A percentile compares a stretch with the other conserved stretches of the same genome.
phyloP scores from a whole-genome alignment of 2,113 vertebrate genomes.

The Laterallus jamaicensis region DNA sequence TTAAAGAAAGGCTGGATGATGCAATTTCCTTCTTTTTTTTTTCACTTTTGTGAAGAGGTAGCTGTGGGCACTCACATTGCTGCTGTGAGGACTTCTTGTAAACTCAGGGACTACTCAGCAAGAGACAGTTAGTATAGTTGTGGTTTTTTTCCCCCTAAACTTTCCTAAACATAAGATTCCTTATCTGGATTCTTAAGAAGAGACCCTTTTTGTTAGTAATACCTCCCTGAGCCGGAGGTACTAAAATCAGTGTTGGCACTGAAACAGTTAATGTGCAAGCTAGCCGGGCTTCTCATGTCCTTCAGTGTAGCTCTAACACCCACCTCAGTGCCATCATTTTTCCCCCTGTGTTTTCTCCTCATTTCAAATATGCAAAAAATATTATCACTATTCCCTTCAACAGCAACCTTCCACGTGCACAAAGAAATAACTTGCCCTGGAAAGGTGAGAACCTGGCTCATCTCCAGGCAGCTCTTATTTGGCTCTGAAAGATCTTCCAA shows the following conservation, averaged over 20 bases:
- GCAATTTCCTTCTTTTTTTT: slow-evolving; percentile 10
- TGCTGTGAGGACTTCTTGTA: not conserved
- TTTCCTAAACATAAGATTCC: not conserved
- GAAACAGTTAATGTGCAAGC: not conserved
- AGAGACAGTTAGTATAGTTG: not conserved
- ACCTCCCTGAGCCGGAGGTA: not conserved
- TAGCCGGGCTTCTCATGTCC: not conserved
- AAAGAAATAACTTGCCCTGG: not conserved
- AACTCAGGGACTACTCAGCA: not conserved
- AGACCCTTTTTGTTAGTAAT: not conserved
- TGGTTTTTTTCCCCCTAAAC: not conserved
- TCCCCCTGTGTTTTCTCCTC: not conserved
- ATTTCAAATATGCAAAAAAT: not conserved
- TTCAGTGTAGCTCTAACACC: not conserved
- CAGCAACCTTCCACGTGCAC: not conserved
- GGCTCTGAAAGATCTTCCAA: not conserved
- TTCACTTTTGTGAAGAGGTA: not conserved
- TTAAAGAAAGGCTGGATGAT: not conserved
- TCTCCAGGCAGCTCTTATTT: not conserved
- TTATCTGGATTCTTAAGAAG: not conserved
- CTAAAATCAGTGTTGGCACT: not conserved
- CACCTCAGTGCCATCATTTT: not conserved
- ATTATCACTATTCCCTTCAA: not conserved
- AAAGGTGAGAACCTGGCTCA: not conserved
- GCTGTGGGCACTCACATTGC: not conserved